Evolutionary conservation across 1,140 invertebrate species (phyloP), one percentile per base, ranked within the genome.

Genomic region (Micrasema minimum): DNA sequence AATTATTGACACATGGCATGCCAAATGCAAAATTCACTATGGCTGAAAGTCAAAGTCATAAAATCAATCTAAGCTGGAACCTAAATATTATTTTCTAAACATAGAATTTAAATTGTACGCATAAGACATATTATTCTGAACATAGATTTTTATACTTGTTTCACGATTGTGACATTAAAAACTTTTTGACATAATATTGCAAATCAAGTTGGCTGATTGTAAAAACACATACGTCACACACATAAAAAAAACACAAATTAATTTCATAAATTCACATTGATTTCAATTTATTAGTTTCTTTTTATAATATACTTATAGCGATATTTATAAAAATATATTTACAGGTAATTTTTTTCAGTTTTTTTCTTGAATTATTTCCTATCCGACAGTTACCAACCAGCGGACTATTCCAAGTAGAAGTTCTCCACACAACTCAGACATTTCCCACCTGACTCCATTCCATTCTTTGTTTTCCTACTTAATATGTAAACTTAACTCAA

Each of bases 291-390:
- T 75, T 75, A 71, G 66, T 75, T 73, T 70, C 41, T 71, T 23
- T 75, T 51, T 59, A 71, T 70, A 59, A 66, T 75, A 69, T 70
- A 66, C 72, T 74, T 74, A 74, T 41, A 31, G 55, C 66, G 62
- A 71, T 75, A 71, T 75, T 75, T 75, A 75, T 75, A 75, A 75
- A 74, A 75, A 75, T 75, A 75, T 75, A 74, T 74, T 67, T 74
- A 74, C 72, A 74, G 43, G 64, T 69, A 69, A 55, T 53, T 67
- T 53, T 66, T 55, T 67, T 67, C 46, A 43, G 48, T 67, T 12
- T 55, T 55, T 64, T 37, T 37, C n/a, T 43, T 43, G 50, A 31
- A 66, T 37, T 37, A 66, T 66, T 51, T 37, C 50, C 41, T 45
- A 38, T 41, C 16, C 57, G 22, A 61, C 37, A 12, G 12, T 41